Base-by-base conservation (phyloP, 1,140 invertebrate genomes). In the Cotesia chilonis region DNA sequence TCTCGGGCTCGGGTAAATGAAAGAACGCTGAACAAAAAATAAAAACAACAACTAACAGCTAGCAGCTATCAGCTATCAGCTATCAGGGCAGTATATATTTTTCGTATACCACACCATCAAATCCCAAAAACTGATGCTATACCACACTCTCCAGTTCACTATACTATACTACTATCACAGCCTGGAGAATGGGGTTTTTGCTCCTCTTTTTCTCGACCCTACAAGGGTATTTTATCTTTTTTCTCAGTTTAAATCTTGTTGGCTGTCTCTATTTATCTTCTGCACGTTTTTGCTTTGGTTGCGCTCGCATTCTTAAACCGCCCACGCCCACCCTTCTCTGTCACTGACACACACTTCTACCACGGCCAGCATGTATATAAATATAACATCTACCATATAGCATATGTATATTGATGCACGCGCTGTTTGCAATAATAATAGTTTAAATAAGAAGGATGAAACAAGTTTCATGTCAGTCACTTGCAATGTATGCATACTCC, bases 391-490 rank as follows among this genome's bases (percentile, higher is more conserved):
- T 28, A 28, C 28, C 14, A 57, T 20, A 57, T 3, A 14, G 28
- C 17, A 57, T 14, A 57, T 14, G n/a, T 57, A 17, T 17, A 17
- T 17, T 47, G 41, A 47, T 47, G 41, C 41, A 47, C 41, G 10
- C 41, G 41, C 41, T 10, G 41, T 7, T 68, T 51, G 66, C 70
- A 71, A 36, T 36, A 41, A 60, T 71, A 17, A 28, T 17, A 12
- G 17, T n/a, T 52, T 57, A 20, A 47, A 70, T 54, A 35, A 36
- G 35, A 17, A 28, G 38, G 28, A 63, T 28, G 41, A 65, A 71
- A 71, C 60, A 55, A 71, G 59, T 71, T 61, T 47, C 69, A 64
- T 60, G 69, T 71, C 69, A 71, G 47, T 51, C 59, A 57, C 12
- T 28, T 7, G 68, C 37, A 52, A 59, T 59, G 20, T 59, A 59